phyloP scores from a whole-genome alignment of 2,888 invertebrate genomes.

The Drosophila robusta region DNA sequence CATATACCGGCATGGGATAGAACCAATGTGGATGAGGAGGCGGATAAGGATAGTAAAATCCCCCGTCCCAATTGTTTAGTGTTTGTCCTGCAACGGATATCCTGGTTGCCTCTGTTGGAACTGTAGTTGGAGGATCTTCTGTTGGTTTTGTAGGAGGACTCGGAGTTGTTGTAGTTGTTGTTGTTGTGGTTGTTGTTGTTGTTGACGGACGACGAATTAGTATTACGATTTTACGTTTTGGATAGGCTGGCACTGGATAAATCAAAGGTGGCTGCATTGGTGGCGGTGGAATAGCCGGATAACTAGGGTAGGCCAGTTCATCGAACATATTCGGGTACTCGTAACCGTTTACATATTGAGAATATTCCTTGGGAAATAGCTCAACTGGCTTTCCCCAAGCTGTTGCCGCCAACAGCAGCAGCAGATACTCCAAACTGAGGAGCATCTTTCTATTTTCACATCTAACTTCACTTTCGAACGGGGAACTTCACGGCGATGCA shows the following conservation, averaged over 20 bases:
- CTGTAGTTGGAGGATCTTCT: not conserved
- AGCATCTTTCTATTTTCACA: not conserved
- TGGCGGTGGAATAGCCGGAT: not conserved
- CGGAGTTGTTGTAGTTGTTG: not conserved
- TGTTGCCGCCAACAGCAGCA: not conserved
- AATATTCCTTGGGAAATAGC: not conserved
- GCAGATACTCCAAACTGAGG: not conserved
- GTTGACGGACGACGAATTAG: not conserved
- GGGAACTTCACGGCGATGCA: not conserved
- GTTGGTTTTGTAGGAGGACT: too few species aligned
- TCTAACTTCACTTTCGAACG: not conserved
- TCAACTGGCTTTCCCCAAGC: not conserved
- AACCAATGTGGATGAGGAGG: too few species aligned
- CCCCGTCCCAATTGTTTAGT: too few species aligned
- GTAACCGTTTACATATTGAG: not conserved
- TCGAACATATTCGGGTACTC: not conserved
- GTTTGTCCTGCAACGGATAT: too few species aligned
- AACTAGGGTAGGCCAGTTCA: not conserved
- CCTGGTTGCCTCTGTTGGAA: not conserved
- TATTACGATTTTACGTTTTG: not conserved
- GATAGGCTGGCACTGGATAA: slow-evolving; percentile 1
- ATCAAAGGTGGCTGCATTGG: not conserved
- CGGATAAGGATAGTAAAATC: too few species aligned
- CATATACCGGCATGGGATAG: too few species aligned
- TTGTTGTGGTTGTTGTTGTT: not conserved